Conservation (phyloP, 2,113 vertebrate species). For the Strix aluco region DNA sequence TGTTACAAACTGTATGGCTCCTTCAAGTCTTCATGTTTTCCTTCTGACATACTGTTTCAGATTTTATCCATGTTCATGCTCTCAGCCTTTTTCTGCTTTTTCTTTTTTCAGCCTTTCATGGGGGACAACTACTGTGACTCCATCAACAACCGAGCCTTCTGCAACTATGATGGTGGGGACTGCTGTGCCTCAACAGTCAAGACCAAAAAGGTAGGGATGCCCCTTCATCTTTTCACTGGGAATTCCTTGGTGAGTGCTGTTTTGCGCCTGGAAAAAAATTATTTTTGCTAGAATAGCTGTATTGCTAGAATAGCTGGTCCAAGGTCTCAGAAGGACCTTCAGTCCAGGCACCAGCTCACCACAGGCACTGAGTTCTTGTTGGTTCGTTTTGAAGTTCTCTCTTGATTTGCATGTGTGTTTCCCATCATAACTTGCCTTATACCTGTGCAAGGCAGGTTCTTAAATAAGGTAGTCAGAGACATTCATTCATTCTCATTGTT, state of each 20-base stretch:
- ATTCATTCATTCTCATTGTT: background rate
- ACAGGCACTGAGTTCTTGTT: background rate
- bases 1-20: background rate
- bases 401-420: background rate
- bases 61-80: background rate
- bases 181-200: constrained; percentile 97
- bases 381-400: background rate
- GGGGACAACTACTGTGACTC: constrained; percentile 98
- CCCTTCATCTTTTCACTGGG: background rate
- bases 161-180: constrained; percentile 96
- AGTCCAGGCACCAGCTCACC: background rate
- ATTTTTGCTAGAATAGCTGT: background rate
- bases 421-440: background rate
- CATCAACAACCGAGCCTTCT: constrained; percentile 97
- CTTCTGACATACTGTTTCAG: background rate
- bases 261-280: background rate
- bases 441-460: background rate
- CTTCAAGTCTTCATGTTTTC: background rate
- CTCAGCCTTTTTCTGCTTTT: constrained; percentile 5
- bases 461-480: background rate
- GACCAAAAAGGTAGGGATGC: constrained; percentile 90
- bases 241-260: background rate
- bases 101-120: constrained; percentile 85
- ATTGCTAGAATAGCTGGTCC: background rate
- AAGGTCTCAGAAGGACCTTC: background rate